A percentile compares a stretch with the other conserved stretches of the same genome.
Evolutionary conservation across 2,113 vertebrate genomes (phyloP).

Genomic region (Laticauda laticaudata): DNA sequence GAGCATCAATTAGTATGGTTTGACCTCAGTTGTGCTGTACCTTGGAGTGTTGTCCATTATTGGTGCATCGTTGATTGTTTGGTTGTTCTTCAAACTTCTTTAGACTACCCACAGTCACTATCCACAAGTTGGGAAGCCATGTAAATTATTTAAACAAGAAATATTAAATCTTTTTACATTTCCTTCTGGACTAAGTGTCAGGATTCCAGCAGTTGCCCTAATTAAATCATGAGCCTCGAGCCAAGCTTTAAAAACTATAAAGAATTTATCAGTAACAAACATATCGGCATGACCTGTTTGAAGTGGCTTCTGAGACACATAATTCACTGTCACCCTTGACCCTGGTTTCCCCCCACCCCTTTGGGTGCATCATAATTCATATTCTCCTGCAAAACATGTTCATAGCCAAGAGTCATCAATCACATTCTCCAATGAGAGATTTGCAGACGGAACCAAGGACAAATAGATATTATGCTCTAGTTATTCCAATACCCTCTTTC

Average conservation of each 20-base stretch:
- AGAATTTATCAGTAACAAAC: no score
- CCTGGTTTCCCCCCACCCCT: no score
- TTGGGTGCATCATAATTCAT: no score
- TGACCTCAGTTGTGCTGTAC: background rate
- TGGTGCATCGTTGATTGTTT: background rate
- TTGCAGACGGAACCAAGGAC: background rate
- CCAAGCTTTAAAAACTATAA: no score
- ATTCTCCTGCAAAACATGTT: no score
- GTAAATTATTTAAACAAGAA: background rate
- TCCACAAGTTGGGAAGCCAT: background rate
- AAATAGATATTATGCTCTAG: background rate
- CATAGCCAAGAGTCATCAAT: no score
- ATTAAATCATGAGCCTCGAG: no score
- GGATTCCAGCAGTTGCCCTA: no score
- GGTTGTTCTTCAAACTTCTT: background rate
- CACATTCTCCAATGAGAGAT: no score
- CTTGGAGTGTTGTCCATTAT: background rate
- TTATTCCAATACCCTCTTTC: background rate
- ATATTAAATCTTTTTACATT: background rate
- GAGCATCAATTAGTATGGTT: background rate
- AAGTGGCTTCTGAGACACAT: no score
- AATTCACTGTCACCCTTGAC: no score
- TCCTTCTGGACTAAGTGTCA: background rate
- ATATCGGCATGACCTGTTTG: no score
- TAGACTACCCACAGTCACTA: background rate